Base-by-base conservation (phyloP, 2,888 invertebrate genomes). In the Antheraea yamamai region DNA sequence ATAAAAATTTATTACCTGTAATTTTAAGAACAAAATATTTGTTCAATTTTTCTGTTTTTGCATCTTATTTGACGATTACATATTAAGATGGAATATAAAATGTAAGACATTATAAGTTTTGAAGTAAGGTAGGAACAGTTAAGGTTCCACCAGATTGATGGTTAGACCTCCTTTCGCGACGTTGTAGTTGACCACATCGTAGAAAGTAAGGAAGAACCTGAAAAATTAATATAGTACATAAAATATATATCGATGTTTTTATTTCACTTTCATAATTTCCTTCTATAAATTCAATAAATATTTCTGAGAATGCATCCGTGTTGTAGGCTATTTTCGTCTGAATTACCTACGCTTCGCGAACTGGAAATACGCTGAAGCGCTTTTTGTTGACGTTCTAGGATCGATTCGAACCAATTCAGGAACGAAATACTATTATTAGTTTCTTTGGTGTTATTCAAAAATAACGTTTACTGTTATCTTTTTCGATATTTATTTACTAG, bases 121-220 rank as follows among this genome's bases (percentile, higher is more conserved):
- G n/a, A 61, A 23, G 3, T 2, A 10, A 12, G n/a, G 10, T 12
- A 23, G 61, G 12, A 12, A 55, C 6, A 12, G 23, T n/a, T 73
- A 66, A 6, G 64, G 35, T 64, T 73, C 73, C 12, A 73, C 6
- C 23, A 26, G 35, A 47, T 72, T 78, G 20, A 78, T 23, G 0
- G 79, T 81, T 0, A 75, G 55, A 23, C 85, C 85, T 7, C 78
- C 78, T 72, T 77, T 83, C 0, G 78, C 80, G 0, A 92, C 83
- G 75, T 91, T 85, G 72, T 83, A 77, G 4, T 81, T 80, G 51
- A 79, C 30, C 0, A 91, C 39, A 77, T 93, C 92, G 80, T 92
- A 90, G 79, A 90, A 90, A 0, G 89, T 85, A 1, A 92, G 76
- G 83, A 92, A 88, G 73, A 92, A 89, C 75, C 93, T 93, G 89